Conservation (phyloP, 2,113 vertebrate species). For the Onychostoma macrolepis region DNA sequence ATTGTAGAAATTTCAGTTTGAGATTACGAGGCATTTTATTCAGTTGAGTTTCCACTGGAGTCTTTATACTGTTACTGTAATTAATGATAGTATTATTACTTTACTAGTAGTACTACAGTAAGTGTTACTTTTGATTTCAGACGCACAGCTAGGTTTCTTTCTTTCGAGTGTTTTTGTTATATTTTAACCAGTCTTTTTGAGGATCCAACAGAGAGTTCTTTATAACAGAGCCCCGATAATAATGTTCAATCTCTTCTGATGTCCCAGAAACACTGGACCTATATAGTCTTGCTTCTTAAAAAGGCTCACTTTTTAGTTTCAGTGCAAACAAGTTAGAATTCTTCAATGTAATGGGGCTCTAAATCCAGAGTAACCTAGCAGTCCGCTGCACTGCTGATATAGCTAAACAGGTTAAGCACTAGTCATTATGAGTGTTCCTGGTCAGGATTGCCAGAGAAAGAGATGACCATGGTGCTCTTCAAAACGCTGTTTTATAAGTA, state of each 20-base stretch:
- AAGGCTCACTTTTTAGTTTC: background rate
- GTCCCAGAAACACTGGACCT: background rate
- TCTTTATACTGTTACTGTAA: conserved; percentile 41
- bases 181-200: background rate
- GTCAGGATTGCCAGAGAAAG: conserved; percentile 16
- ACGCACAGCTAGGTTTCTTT: conserved; percentile 21
- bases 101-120: conserved; percentile 5
- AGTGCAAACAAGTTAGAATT: background rate
- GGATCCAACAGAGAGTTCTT: background rate
- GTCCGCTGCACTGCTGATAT: background rate
- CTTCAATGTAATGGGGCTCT: background rate
- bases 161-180: conserved; percentile 8
- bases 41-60: conserved; percentile 37
- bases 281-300: background rate
- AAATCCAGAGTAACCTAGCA: background rate
- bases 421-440: background rate
- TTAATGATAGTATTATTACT: conserved; percentile 44
- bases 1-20: background rate
- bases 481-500: conserved; percentile 69
- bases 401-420: background rate
- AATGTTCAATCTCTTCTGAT: background rate
- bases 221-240: background rate
- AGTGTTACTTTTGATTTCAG: conserved; percentile 15
- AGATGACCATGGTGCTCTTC: conserved; percentile 62
- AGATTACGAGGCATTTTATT: background rate